These are phyloP conservation scores for Rhamphomyia laevipes DNA, from an alignment of 2,888 invertebrate species.

Conservation along the genomic window DNA sequence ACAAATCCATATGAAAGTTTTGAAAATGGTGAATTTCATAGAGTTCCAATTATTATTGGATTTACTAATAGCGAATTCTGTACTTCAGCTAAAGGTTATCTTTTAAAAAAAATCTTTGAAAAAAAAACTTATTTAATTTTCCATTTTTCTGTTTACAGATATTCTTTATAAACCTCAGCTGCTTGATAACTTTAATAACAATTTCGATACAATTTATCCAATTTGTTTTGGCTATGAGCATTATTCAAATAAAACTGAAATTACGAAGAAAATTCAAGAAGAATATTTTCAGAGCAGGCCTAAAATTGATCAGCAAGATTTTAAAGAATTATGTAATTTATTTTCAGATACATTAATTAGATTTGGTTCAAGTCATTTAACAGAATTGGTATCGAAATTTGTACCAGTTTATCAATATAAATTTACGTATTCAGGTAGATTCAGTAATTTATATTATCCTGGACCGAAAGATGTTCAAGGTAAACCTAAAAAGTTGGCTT, in stretches of 20 bases:
- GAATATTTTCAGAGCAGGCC: slow-evolving; percentile 16
- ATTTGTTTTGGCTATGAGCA: slow-evolving; percentile 41
- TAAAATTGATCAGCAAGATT: slow-evolving; percentile 4
- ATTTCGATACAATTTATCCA: slow-evolving; percentile 42
- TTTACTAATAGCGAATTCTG: slow-evolving; percentile 41
- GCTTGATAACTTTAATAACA: slow-evolving; percentile 32
- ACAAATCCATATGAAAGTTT: slow-evolving; percentile 37
- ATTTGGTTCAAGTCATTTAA: slow-evolving; percentile 39
- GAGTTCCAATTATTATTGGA: slow-evolving; percentile 41
- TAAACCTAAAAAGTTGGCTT: background rate
- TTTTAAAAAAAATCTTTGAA: too few species aligned
- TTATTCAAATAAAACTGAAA: slow-evolving; percentile 21
- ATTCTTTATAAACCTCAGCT: slow-evolving; percentile 32
- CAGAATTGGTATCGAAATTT: slow-evolving; percentile 37
- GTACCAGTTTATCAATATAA: slow-evolving; percentile 39
- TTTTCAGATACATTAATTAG: slow-evolving; percentile 41
- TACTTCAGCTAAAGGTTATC: slow-evolving; percentile 34
- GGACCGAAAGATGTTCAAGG: slow-evolving; percentile 15
- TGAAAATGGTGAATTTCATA: slow-evolving; percentile 32
- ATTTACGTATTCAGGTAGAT: slow-evolving; percentile 39
- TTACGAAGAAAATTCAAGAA: background rate
- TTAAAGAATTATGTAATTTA: slow-evolving; percentile 27
- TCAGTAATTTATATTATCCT: slow-evolving; percentile 25
- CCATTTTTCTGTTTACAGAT: slow-evolving; percentile 9
- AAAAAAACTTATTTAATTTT: background rate